Base-by-base conservation (phyloP, 2,888 invertebrate genomes). In the Pseudanteris insignis region DNA sequence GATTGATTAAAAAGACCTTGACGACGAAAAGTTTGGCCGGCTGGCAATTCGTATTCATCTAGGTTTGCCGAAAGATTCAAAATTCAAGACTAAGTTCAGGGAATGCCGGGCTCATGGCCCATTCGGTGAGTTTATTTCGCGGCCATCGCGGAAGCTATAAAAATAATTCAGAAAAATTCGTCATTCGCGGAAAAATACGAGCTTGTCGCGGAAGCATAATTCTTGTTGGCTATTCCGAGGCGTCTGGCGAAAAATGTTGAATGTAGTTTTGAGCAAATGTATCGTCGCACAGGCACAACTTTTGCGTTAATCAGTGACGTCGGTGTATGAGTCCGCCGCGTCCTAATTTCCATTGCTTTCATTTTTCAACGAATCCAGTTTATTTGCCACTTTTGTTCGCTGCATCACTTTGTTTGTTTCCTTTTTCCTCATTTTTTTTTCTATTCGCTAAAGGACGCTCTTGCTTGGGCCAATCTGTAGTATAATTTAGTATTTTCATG, bases 121-220 rank as follows among this genome's bases (percentile, higher is more conserved):
- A 40, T 54, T 46, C 40, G 28, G 40, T 11, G 24, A 33, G 9
- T 44, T 44, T 54, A 6, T 44, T n/a, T 44, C 11, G 32, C 43
- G 15, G 13, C 38, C 11, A 40, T 40, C 30, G 24, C 30, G 53
- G 44, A 54, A 44, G 44, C 14, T 18, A 33, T 25, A 28, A 44
- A 44, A 37, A 44, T 54, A 54, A 44, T 38, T 54, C 44, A 38
- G 54, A 54, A 54, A 54, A 53, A 21, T 53, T 53, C 43, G 53
- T 30, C 36, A 43, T 53, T 53, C 24, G 25, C 26, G 12, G 30
- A 6, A 18, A 53, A 53, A 53, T 53, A 53, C 43, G 53, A 53
- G 53, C 29, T 10, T 15, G 43, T 10, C 25, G 26, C 43, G 51
- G 36, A 43, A 53, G 43, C 30, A 37, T 37, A 34, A 53, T 37